Base-by-base conservation (phyloP, 1,140 invertebrate species). In the Drosophila eugracilis region DNA sequence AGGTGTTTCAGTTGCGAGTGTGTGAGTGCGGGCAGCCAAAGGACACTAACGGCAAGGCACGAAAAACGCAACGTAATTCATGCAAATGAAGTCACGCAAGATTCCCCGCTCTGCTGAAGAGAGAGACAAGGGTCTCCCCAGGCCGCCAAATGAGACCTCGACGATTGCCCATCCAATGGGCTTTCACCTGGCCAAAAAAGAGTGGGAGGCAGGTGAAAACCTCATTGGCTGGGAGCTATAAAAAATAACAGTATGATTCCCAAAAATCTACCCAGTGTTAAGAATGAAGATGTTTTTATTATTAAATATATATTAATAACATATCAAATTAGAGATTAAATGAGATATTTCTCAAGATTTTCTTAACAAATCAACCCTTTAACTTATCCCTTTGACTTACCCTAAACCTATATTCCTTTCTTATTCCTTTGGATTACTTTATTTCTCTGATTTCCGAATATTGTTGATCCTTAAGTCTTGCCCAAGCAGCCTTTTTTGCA, bases 41-140 rank as follows among this genome's bases (percentile, higher is more conserved):
- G 81, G 81, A 86, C 81, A 79, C 75, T 74, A 76, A 85, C 65
- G 79, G 72, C 71, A 37, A 34, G 37, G 21, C 42, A 44, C 48
- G 53, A 71, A 67, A 78, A 81, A 67, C 28, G 81, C 83, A 73
- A 73, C 83, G 74, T 78, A 88, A 88, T 88, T 88, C 79, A 90
- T 90, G 89, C 66, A 90, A 90, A 90, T 90, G 63, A 85, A 90
- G 89, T 90, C 89, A 90, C 89, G 89, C 89, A 90, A 90, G 41
- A 63, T 63, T 48, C 30, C 57, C 58, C 44, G 24, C 32, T 15
- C 17, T 12, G 10, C 26, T 5, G 26, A 21, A 49, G 48, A 22
- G 44, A 73, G 45, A 69, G 49, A 54, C 48, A 32, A 28, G 14
- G 44, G n/a, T n/a, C 4, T 15, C 24, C 44, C 44, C 24, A 2